Base-by-base conservation (phyloP, 2,888 invertebrate species). In the Mayetiola destructor region DNA sequence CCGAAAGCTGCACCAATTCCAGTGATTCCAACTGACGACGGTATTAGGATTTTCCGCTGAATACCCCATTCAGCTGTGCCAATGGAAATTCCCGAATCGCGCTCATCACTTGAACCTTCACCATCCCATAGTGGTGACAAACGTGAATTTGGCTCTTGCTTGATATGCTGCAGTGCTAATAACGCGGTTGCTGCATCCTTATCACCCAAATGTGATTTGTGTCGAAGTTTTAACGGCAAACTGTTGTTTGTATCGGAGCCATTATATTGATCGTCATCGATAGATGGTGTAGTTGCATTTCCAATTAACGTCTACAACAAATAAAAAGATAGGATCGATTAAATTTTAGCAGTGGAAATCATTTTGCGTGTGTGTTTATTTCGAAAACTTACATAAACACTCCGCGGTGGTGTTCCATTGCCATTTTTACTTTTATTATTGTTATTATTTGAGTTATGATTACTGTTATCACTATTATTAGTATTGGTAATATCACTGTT, bases 171-270 rank as follows among this genome's bases (percentile, higher is more conserved):
- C 52, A 88, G 77, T 39, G 85, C 84, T n/a, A 88, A 77, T 58
- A 87, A 77, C 14, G 86, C 87, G 59, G 80, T 80, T 10, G 89
- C 89, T 9, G 85, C 85, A 68, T 91, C 91, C 69, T 89, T 89
- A 68, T 91, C 91, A 10, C 89, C 89, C 60, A 92, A 77, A 67
- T 90, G 86, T 36, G 87, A 86, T 73, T 93, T 93, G 77, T 93
- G 92, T 68, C 93, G 83, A 62, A 93, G 77, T 69, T 93, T 93
- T 64, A 90, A 80, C 2, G 93, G 93, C 68, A 93, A 76, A 64
- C 88, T 82, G 68, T 88, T 88, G 73, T 86, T 84, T 35, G 80
- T 75, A 61, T 82, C 81, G 59, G 77, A 74, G 35, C 67, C 66
- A 54, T 61, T 59, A 58, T 69, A 66, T 60, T 73, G 69, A 59